These are phyloP conservation scores for Lasioglossum albipes DNA, from an alignment of 1,140 invertebrate species.

Conservation along the genomic window DNA sequence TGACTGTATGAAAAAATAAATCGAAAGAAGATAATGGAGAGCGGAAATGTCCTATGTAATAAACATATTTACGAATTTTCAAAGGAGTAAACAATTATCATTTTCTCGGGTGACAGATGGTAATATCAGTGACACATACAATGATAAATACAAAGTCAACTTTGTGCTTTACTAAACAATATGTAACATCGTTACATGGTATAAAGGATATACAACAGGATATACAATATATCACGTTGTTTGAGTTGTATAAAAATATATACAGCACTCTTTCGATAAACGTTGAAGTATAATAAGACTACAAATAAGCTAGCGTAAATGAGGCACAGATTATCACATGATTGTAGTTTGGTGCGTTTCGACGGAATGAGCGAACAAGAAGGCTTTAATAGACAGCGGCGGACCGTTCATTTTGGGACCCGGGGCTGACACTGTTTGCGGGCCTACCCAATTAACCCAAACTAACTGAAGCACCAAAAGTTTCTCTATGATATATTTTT, in stretches of 20 bases:
- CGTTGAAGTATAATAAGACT: background rate
- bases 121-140: background rate
- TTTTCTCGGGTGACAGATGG: no score
- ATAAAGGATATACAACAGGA: background rate
- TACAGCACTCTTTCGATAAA: conserved; percentile 2
- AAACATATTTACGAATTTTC: no score
- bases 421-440: no score
- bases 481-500: no score
- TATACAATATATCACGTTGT: background rate
- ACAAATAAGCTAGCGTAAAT: background rate
- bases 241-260: conserved; percentile 8
- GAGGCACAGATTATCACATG: conserved; percentile 21
- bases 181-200: background rate
- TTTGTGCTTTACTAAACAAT: background rate
- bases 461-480: no score
- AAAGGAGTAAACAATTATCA: no score
- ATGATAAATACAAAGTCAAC: background rate
- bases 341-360: background rate
- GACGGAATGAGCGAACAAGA: background rate
- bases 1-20: no score
- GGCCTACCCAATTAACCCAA: no score
- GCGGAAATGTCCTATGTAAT: no score
- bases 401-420: no score
- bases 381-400: background rate
- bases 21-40: no score